Percentiles rank a stretch among this genome's conserved stretches.
These are phyloP conservation scores for Gephyroberyx darwinii DNA, from an alignment of 2,797 vertebrate genomes.

Conservation along the genomic window DNA sequence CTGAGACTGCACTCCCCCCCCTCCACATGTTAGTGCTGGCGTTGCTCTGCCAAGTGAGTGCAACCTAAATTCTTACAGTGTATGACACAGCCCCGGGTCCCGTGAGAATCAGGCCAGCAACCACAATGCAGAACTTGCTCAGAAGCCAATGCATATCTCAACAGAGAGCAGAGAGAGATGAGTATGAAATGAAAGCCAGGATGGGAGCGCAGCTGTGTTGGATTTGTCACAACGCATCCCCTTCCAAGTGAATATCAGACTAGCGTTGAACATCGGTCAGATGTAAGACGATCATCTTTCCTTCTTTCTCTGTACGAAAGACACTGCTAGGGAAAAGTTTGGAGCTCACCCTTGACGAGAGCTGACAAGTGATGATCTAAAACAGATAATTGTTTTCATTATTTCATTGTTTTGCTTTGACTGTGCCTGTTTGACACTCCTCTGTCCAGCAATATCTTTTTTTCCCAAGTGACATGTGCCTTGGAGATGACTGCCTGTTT, in stretches of 20 bases:
- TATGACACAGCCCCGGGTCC: slow-evolving; percentile 39
- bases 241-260: slow-evolving; percentile 48
- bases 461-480: background rate
- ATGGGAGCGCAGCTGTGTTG: slow-evolving; percentile 64
- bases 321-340: slow-evolving; percentile 25
- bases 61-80: slow-evolving; percentile 46
- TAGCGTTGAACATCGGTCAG: slow-evolving; percentile 4
- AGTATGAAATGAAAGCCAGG: slow-evolving; percentile 55
- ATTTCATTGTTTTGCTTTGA: slow-evolving; percentile 5
- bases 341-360: slow-evolving; percentile 44
- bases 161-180: slow-evolving; percentile 50
- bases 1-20: slow-evolving; percentile 1
- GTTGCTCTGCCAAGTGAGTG: slow-evolving; percentile 34
- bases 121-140: slow-evolving; percentile 57
- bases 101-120: slow-evolving; percentile 54
- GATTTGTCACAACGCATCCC: slow-evolving; percentile 51
- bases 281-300: slow-evolving; percentile 36
- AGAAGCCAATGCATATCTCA: slow-evolving; percentile 52
- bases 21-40: background rate
- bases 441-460: background rate
- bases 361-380: slow-evolving; percentile 42
- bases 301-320: slow-evolving; percentile 30
- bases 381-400: slow-evolving; percentile 20
- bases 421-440: background rate
- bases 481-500: background rate